Percentiles rank a stretch among this genome's conserved stretches.
Conservation (phyloP, 2,888 invertebrate genomes). For the Cheilosia soror region DNA sequence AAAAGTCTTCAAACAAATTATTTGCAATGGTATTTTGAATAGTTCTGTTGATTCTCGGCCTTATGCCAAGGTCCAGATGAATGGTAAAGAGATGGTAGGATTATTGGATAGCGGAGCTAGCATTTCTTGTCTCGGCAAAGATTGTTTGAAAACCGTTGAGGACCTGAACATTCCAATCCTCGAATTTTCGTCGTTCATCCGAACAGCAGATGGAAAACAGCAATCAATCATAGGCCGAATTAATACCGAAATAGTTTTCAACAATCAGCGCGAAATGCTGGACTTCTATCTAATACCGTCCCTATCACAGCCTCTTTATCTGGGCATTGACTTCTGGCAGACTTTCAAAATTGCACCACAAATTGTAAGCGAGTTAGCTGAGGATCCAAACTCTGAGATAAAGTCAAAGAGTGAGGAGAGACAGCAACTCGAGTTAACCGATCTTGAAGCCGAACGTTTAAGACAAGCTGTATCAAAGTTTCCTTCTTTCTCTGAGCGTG, state of each 20-base stretch:
- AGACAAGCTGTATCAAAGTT: neutral
- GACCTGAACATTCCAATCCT: neutral
- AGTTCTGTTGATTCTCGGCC: constrained; percentile 44
- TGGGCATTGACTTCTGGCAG: constrained; percentile 62
- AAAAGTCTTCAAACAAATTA: neutral
- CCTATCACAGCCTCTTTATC: constrained; percentile 38
- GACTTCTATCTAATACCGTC: constrained; percentile 35
- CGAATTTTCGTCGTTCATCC: neutral
- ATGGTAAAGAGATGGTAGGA: neutral
- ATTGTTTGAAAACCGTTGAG: constrained; percentile 1
- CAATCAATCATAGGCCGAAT: neutral
- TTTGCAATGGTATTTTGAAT: neutral
- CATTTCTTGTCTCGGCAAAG: constrained; percentile 32
- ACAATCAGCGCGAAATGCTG: neutral
- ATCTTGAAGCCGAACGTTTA: neutral
- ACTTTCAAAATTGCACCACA: constrained; percentile 35
- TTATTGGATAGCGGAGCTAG: constrained; percentile 53
- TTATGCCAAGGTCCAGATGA: constrained; percentile 20
- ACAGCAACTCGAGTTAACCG: neutral
- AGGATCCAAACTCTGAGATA: neutral
- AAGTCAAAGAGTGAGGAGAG: too few relatives aligned
- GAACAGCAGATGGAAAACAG: neutral
- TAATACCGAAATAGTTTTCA: neutral
- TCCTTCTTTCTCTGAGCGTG: constrained; percentile 15
- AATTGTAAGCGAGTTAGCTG: neutral